Conservation (phyloP, 1,140 invertebrate genomes). For the Formica selysi region DNA sequence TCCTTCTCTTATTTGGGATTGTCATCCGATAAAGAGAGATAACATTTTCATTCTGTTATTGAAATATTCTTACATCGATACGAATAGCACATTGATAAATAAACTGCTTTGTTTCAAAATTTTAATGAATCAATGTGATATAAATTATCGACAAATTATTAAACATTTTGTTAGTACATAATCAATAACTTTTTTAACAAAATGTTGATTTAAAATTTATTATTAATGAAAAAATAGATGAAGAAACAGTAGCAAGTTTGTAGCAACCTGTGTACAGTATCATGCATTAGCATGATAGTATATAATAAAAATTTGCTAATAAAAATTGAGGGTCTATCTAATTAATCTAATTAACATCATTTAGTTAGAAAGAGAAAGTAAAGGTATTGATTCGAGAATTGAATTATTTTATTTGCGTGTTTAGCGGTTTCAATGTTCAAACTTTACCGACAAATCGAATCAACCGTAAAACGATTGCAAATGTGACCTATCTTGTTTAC, state of each 20-base stretch:
- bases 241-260: background rate
- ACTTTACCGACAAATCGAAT: conserved; percentile 13
- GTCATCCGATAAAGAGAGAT: background rate
- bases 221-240: background rate
- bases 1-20: background rate
- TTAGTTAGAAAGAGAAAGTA: background rate
- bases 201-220: background rate
- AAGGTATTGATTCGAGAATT: background rate
- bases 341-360: background rate
- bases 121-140: background rate
- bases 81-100: background rate
- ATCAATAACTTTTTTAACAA: background rate
- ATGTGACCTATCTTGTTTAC: conserved; percentile 64
- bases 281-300: background rate
- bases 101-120: background rate
- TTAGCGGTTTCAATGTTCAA: background rate
- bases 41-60: background rate
- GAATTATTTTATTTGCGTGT: conserved; percentile 10
- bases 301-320: background rate
- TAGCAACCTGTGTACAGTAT: background rate
- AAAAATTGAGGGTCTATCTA: background rate
- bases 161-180: background rate
- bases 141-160: background rate
- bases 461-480: conserved; percentile 63
- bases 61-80: background rate